These are phyloP conservation scores for Melinaea menophilus DNA, from an alignment of 2,888 invertebrate species.

Conservation along the genomic window DNA sequence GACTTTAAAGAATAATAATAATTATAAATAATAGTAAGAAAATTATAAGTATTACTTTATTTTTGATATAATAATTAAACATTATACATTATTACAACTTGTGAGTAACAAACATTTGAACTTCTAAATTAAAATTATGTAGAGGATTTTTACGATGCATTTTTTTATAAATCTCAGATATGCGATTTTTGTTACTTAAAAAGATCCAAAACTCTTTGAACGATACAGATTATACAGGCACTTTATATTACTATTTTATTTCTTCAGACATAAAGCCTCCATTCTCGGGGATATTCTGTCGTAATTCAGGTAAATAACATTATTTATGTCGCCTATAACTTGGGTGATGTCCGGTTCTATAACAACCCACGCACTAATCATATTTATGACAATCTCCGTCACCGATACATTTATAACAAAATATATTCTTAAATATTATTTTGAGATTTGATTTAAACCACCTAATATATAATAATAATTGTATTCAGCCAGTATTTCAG, in stretches of 20 bases:
- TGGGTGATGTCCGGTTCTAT: conserved; percentile 1
- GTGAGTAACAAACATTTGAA: too few relatives aligned
- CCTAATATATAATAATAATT: too few relatives aligned
- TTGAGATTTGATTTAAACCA: too few relatives aligned
- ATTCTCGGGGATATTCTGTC: conserved; percentile 1
- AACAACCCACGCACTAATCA: neutral
- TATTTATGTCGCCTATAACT: conserved; percentile 5
- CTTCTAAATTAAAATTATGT: too few relatives aligned
- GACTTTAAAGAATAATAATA: too few relatives aligned
- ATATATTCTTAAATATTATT: too few relatives aligned
- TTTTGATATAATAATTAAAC: too few relatives aligned
- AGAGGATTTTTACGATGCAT: too few relatives aligned
- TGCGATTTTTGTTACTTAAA: neutral
- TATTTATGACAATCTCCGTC: conserved; percentile 2
- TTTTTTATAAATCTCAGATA: too few relatives aligned
- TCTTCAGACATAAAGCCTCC: neutral
- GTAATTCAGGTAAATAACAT: conserved; percentile 6
- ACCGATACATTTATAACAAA: neutral
- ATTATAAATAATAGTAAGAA: neutral
- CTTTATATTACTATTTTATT: neutral
- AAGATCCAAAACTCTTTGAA: neutral
- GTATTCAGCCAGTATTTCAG: too few relatives aligned
- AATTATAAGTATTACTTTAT: neutral
- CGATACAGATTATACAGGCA: neutral
- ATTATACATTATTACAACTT: too few relatives aligned